Base-by-base conservation (phyloP, 2,797 vertebrate species). In the Tapera naevia region DNA sequence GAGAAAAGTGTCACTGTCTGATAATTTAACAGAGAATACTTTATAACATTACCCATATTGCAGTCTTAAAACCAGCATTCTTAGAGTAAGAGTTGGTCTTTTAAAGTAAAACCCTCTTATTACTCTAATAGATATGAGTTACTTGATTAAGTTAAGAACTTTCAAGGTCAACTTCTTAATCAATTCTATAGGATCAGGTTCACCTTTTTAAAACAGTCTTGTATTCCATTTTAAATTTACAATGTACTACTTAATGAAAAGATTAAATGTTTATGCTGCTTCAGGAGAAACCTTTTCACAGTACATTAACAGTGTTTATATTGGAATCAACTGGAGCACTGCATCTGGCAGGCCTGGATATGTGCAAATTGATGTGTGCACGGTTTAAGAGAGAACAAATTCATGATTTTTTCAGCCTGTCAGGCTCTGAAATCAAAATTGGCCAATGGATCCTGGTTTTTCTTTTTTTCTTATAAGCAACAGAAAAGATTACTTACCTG, bases 261-360 rank as follows among this genome's bases (percentile, higher is more conserved):
- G 60, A 79, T 50, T 92, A 91, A 96, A 93, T 90, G 87, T 95
- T 97, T 94, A 25, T 96, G 74, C 65, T 92, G 73, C 74, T 96
- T 91, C 85, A 84, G 80, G 35, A 97, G 92, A n/a, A 94, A 86
- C 24, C 35, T 93, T 96, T 96, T 97, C 94, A 95, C 89, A 95
- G 71, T 62, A 95, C 91, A 95, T 96, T 90, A 96, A 83, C 74
- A 60, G 37, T 82, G 82, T 95, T 96, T 96, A 60, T 93, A 91
- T 86, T 87, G 82, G 88, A 93, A 87, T 96, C 69, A 93, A 14
- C 74, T 37, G 64, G 70, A 92, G 66, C 57, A 33, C 83, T 81
- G 71, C 83, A 80, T 73, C 51, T 94, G 83, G 46, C 81, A 70
- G 86, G 30, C 32, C 39, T 18, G 48, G 74, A 18, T 39, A 25